Base-by-base conservation (phyloP, 2,797 vertebrate species). In the Coracias cyanogaster region DNA sequence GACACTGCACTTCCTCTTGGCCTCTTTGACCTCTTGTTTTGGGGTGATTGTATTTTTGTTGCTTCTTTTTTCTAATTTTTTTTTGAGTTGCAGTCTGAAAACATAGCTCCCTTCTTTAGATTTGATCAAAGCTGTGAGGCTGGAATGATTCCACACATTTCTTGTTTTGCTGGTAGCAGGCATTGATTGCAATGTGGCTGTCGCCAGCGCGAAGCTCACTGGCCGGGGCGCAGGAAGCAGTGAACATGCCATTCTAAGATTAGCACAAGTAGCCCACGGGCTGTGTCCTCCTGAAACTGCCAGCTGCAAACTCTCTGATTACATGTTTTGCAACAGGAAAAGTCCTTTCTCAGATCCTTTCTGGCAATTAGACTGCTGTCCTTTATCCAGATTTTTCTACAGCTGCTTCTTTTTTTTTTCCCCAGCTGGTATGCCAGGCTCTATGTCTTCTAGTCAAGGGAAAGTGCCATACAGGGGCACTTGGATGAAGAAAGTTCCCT, bases 221-320 rank as follows among this genome's bases (percentile, higher is more conserved):
- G 66, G 93, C 90, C n/a, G 9, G 67, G 90, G 26, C 0, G 4
- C 89, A 93, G 95, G 96, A 96, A 95, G 92, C 93, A 31, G 25
- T 29, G 74, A 69, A 70, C 96, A 90, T 93, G 84, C 95, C 95
- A 81, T 98, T 97, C 97, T 98, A 98, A 98, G 97, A 98, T 98
- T 97, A 98, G 98, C 96, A 96, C 84, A 88, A 92, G 87, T 81
- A 69, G 90, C 86, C 96, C 93, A 94, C 4, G 48, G 96, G 77
- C 91, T 88, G 37, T 21, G 83, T 93, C 89, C 78, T 86, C 90
- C 91, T 3, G 2, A 90, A 93, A 92, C 64, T 67, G 95, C 85
- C 96, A 97, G 96, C 97, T 97, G 96, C 69, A 90, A 60, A 29
- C 94, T 97, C 90, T 98, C 97, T 13, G 3, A 78, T 97, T 95